phyloP scores from a whole-genome alignment of 2,888 invertebrate species.

The Dryomyza anilis region DNA sequence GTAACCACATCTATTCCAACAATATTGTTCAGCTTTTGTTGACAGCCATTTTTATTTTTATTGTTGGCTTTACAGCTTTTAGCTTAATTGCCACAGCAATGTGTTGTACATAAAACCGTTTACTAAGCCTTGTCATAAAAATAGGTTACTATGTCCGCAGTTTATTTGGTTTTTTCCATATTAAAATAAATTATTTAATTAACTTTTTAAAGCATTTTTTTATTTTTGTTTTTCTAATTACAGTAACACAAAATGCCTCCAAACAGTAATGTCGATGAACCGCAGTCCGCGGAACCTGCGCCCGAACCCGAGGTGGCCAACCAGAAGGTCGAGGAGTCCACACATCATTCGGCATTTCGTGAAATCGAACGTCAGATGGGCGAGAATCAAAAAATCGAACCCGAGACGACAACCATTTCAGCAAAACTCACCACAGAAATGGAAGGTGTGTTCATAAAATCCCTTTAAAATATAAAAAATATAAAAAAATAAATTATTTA shows the following conservation, averaged over 20 bases:
- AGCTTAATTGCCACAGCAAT: too few relatives aligned
- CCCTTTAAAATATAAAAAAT: too few relatives aligned
- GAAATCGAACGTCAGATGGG: conserved; percentile 43
- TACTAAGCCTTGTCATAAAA: background rate
- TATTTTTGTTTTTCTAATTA: conserved; percentile 2
- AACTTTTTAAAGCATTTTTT: too few relatives aligned
- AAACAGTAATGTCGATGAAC: conserved; percentile 53
- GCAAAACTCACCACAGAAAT: conserved; percentile 49
- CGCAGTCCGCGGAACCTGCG: conserved; percentile 44
- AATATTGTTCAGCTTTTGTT: too few relatives aligned
- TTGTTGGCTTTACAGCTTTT: too few relatives aligned
- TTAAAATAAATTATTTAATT: background rate
- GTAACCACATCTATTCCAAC: too few relatives aligned
- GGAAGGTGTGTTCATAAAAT: conserved; percentile 43
- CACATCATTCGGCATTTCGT: conserved; percentile 51
- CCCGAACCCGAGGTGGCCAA: conserved; percentile 46
- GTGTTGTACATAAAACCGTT: too few relatives aligned
- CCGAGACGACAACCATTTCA: conserved; percentile 46
- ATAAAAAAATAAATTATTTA: background rate
- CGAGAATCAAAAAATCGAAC: conserved; percentile 52
- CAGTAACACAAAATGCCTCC: conserved; percentile 55
- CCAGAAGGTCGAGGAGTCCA: conserved; percentile 51
- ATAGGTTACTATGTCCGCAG: background rate
- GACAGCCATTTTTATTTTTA: too few relatives aligned
- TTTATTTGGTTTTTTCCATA: background rate